Conservation (phyloP, 2,888 invertebrate genomes). For the Drosophila algonquin region DNA sequence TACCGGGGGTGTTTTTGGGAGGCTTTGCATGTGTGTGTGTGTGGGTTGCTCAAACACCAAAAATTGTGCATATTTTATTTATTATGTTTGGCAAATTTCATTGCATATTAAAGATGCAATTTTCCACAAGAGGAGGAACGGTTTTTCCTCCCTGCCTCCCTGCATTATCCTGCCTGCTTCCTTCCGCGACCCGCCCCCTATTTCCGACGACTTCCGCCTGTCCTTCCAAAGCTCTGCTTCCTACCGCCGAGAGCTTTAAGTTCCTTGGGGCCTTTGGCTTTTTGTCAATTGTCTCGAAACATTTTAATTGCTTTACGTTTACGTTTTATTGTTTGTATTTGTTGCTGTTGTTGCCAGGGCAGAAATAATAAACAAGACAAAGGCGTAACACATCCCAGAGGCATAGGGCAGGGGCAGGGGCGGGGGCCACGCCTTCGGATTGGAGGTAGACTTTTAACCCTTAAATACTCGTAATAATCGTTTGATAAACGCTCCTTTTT, state of each 20-base stretch:
- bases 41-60: neutral
- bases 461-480: conserved; percentile 59
- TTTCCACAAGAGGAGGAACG: conserved; percentile 49
- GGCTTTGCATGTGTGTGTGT: no score
- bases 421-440: conserved; percentile 4
- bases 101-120: conserved; percentile 80
- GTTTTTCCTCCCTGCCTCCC: conserved; percentile 33
- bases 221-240: conserved; percentile 17
- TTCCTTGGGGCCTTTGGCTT: conserved; percentile 30
- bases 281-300: conserved; percentile 70
- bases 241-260: conserved; percentile 47
- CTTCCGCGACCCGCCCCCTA: neutral
- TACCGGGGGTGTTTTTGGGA: neutral
- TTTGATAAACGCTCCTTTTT: conserved; percentile 54
- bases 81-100: conserved; percentile 75
- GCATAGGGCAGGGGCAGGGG: neutral
- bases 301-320: conserved; percentile 69
- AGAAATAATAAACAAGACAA: conserved; percentile 77
- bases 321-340: conserved; percentile 26
- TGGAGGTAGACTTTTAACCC: conserved; percentile 59
- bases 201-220: neutral
- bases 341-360: conserved; percentile 56
- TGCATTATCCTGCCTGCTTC: conserved; percentile 15
- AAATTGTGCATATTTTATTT: conserved; percentile 71
- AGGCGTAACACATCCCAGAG: conserved; percentile 56